A percentile compares a stretch with the other conserved stretches of the same genome.
phyloP scores from a whole-genome alignment of 2,888 invertebrate species.

The Melipona bicolor region DNA sequence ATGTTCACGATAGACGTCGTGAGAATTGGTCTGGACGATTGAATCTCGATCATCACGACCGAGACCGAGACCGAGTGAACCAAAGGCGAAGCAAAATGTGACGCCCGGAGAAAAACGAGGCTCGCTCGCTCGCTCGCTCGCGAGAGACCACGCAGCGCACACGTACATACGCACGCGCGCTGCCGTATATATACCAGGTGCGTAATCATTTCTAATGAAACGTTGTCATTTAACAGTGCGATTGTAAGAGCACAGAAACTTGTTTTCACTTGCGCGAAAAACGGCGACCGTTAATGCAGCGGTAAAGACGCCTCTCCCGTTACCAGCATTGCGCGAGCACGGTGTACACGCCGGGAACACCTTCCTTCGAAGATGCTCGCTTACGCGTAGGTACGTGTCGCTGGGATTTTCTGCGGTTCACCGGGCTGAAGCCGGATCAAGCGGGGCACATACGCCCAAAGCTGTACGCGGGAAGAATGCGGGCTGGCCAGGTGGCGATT shows the following conservation, averaged over 20 bases:
- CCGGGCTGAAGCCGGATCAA: not conserved
- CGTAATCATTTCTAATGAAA: slow-evolving; percentile 83
- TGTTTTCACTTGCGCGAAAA: slow-evolving; percentile 84
- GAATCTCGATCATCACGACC: slow-evolving; percentile 33
- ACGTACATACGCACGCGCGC: slow-evolving; percentile 21
- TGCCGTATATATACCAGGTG: slow-evolving; percentile 66
- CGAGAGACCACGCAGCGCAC: slow-evolving; percentile 17
- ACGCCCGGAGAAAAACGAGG: slow-evolving; percentile 45
- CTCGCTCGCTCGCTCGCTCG: slow-evolving; percentile 22
- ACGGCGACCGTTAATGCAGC: slow-evolving; percentile 84
- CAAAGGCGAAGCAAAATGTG: not conserved
- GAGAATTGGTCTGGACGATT: not conserved
- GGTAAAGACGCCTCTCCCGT: slow-evolving; percentile 84
- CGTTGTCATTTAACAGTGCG: slow-evolving; percentile 81
- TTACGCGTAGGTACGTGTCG: slow-evolving; percentile 45
- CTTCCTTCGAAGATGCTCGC: slow-evolving; percentile 57
- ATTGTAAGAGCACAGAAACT: slow-evolving; percentile 81
- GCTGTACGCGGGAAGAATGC: slow-evolving; percentile 38
- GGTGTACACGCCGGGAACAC: slow-evolving; percentile 77
- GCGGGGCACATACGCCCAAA: slow-evolving; percentile 31
- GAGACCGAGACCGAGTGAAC: slow-evolving; percentile 31
- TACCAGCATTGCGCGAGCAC: slow-evolving; percentile 78
- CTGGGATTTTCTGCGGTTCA: slow-evolving; percentile 41
- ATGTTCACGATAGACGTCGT: not conserved
- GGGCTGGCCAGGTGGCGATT: slow-evolving; percentile 34